Evolutionary conservation across 2,888 invertebrate species (phyloP), one percentile per base, ranked within the genome.

Genomic region (Eristalis tenax): DNA sequence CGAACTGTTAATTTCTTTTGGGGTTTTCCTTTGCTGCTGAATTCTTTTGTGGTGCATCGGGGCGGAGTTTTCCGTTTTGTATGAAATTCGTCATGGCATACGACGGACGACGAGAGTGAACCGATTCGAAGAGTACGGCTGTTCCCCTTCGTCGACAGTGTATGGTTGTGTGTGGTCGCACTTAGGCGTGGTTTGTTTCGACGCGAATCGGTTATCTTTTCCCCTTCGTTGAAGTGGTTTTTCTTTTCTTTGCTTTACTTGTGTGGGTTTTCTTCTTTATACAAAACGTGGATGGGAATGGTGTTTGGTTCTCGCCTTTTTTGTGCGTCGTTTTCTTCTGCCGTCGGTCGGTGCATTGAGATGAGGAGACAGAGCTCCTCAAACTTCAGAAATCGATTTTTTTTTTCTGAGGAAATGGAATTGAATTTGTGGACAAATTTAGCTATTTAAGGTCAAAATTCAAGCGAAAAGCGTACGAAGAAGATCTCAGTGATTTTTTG

Each of bases 401-500:
- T 79, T 80, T 82, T 79, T 70, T 70, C 68, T 76, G 57, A 43
- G 83, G 64, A 76, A 65, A 50, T 80, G 57, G 56, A 23, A 79
- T 71, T 71, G 64, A 76, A 79, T 80, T 66, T 18, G 79, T 43
- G 68, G 73, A 69, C 79, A 83, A 79, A 76, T 87, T 71, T 79
- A 83, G 75, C 59, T 74, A 76, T 87, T 87, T 87, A 87, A 87
- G 87, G 87, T 83, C 83, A 83, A 76, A 83, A 83, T 79, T 87
- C 57, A 79, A 80, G 73, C 28, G 5, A 68, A 22, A 81, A 57
- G 23, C 56, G 15, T 56, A 76, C 38, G n/a, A 38, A 43, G 38
- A 75, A 50, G 76, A 63, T 43, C 18, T 18, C 50, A 8, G 8
- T 50, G 50, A n/a, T 50, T 8, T 18, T 18, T 50, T 50, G 18